Percentiles rank a stretch among this genome's conserved stretches.
Evolutionary conservation across 2,888 invertebrate species (phyloP).

Genomic region (Carabus problematicus): DNA sequence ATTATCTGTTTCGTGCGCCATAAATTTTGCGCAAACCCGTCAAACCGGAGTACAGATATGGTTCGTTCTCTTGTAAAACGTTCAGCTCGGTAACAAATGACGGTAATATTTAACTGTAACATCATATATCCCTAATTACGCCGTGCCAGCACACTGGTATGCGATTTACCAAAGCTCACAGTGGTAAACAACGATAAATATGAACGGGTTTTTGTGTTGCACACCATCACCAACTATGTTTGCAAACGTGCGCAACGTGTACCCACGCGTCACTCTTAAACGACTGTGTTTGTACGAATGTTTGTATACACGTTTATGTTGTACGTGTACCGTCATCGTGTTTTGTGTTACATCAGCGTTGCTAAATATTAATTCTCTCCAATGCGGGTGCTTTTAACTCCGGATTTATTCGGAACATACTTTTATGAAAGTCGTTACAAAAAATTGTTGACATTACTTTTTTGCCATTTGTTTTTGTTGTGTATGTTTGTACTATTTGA

Average conservation of each 20-base stretch:
- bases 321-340: not conserved
- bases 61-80: too few species aligned
- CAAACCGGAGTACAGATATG: too few species aligned
- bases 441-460: not conserved
- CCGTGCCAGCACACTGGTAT: not conserved
- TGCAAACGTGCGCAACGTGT: too few species aligned
- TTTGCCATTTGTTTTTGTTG: too few species aligned
- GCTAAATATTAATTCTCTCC: too few species aligned
- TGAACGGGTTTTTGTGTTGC: constrained; percentile 19
- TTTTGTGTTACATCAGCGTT: too few species aligned
- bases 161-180: constrained; percentile 13
- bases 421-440: constrained; percentile 4
- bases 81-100: constrained; percentile 6
- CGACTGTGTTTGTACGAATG: constrained; percentile 2
- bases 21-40: too few species aligned
- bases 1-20: too few species aligned
- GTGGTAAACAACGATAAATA: constrained; percentile 16
- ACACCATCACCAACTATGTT: not conserved
- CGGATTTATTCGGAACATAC: constrained; percentile 14
- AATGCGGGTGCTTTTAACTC: not conserved
- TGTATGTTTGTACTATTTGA: too few species aligned
- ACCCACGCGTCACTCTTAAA: too few species aligned
- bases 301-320: not conserved
- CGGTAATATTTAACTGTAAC: constrained; percentile 19
- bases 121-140: constrained; percentile 22